Evolutionary conservation across 2,888 invertebrate genomes (phyloP).

Genomic region (Stomorhina lunata): DNA sequence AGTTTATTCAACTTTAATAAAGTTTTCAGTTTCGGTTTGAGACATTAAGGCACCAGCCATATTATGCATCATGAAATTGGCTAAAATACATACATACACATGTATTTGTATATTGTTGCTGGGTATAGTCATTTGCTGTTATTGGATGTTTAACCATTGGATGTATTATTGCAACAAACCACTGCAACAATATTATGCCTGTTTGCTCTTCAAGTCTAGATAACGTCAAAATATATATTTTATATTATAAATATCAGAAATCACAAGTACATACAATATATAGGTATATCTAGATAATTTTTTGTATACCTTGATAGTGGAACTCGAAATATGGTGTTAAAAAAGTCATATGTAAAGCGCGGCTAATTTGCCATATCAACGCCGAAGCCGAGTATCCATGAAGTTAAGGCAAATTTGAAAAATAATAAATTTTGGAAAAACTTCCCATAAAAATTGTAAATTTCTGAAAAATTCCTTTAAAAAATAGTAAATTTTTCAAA

Average conservation of each 20-base stretch:
- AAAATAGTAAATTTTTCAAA: too few species aligned
- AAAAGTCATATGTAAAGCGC: neutral
- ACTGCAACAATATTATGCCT: conserved; percentile 25
- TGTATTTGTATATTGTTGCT: neutral
- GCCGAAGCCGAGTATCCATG: too few species aligned
- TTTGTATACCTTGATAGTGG: neutral
- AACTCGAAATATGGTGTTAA: neutral
- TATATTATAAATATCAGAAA: conserved; percentile 48
- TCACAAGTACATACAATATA: conserved; percentile 16
- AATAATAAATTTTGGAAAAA: too few species aligned
- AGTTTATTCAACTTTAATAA: conserved; percentile 54
- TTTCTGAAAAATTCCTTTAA: too few species aligned
- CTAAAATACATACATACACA: too few species aligned
- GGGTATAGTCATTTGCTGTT: neutral
- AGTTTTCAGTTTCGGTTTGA: conserved; percentile 30
- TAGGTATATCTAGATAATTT: neutral
- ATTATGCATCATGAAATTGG: conserved; percentile 13
- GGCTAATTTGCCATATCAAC: too few species aligned
- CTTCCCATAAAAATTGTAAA: too few species aligned
- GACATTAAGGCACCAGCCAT: conserved; percentile 48
- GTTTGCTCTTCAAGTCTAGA: conserved; percentile 59
- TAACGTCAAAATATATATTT: conserved; percentile 54
- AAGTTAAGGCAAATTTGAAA: too few species aligned
- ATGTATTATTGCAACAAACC: conserved; percentile 45
- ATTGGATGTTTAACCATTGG: conserved; percentile 22